Percentiles rank a stretch among this genome's conserved stretches.
phyloP scores from a whole-genome alignment of 2,888 invertebrate genomes.

The Lingula anatina region DNA sequence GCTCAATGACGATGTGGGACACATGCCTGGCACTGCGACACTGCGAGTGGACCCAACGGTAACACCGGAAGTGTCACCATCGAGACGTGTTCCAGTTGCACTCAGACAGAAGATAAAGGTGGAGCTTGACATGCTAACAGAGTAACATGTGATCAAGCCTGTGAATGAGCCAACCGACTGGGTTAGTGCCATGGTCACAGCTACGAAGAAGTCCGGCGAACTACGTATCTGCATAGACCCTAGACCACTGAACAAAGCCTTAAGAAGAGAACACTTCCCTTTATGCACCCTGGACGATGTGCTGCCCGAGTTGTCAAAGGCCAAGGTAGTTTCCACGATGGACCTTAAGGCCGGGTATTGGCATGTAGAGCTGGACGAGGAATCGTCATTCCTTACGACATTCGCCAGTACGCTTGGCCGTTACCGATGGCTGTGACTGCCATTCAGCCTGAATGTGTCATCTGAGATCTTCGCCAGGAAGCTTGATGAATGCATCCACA shows the following conservation, averaged over 20 bases:
- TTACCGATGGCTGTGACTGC: neutral
- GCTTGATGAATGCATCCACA: too few relatives aligned
- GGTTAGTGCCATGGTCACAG: neutral
- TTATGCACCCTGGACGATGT: neutral
- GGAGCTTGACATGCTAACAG: neutral
- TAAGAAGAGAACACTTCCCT: neutral
- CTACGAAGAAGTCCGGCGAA: neutral
- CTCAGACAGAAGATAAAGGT: neutral
- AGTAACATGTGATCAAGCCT: neutral
- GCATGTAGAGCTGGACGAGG: neutral
- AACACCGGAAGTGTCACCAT: neutral
- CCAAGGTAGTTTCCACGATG: neutral
- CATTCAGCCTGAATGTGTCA: neutral
- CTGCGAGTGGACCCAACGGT: neutral
- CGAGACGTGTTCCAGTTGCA: neutral
- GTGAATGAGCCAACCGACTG: conserved; percentile 4
- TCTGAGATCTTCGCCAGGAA: too few relatives aligned
- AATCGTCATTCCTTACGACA: neutral
- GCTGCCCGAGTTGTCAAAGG: neutral
- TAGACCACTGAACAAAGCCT: too few relatives aligned
- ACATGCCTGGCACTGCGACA: neutral
- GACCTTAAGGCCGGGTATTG: neutral
- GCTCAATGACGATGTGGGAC: neutral
- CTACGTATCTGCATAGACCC: too few relatives aligned
- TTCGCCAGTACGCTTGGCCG: neutral